Base-by-base conservation (phyloP, 2,888 invertebrate species). In the Silvanus unidentatus region DNA sequence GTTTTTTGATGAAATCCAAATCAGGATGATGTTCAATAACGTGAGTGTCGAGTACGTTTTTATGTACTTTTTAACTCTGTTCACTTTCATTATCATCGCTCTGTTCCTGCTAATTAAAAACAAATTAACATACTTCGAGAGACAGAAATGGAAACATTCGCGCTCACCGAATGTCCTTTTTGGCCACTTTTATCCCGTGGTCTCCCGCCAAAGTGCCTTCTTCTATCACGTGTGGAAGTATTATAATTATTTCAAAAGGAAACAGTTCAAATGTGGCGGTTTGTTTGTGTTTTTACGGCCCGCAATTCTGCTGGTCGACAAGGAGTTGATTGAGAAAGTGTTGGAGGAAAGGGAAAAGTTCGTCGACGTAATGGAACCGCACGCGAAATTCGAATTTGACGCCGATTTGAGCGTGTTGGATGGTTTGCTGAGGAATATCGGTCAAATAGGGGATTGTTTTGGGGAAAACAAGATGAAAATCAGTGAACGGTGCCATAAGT, bases 251-350 rank as follows among this genome's bases (percentile, higher is more conserved):
- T 58, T 58, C 42, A 61, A 58, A 36, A 52, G 50, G 29, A 52
- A 55, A 38, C 44, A 47, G 8, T 50, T 40, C 22, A 50, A 47
- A 32, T 52, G 47, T 40, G 61, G 55, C 6, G 61, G 61, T 6
- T 49, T 61, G 28, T 61, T 50, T 45, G 37, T 61, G 16, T 58
- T 59, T 43, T 40, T 54, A 2, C 55, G 53, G 40, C 61, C 61
- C 9, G 47, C 48, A 9, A 39, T 59, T 15, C 27, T 61, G 8
- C 14, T 57, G 3, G 48, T 54, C 6, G 53, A 57, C 27, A 32
- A 37, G 1, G 9, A 27, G 14, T 34, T 52, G 28, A 47, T 47
- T 2, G 29, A 45, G n/a, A 40, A 36, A 32, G n/a, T 22, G 22
- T 22, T 22, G 8, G 8, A 22, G 22, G 22, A 22, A 22, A 22